Conservation (phyloP, 2,113 vertebrate species). For the Ceuthmochares aereus region DNA sequence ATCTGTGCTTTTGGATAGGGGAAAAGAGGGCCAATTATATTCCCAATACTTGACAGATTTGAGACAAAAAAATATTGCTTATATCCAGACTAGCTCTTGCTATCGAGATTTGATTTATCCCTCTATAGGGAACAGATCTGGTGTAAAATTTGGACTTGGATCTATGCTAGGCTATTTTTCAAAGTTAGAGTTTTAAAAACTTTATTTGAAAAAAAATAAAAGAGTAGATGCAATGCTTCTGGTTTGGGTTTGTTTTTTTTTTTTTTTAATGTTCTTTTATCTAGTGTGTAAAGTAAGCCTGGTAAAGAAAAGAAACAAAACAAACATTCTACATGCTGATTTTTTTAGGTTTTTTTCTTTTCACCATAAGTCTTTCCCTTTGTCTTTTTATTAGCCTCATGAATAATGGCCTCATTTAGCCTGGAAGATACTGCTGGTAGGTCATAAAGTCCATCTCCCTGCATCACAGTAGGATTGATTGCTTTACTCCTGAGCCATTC, state of each 20-base stretch:
- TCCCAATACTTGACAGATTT: background rate
- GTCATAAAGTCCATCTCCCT: conserved; percentile 31
- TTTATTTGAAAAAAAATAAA: background rate
- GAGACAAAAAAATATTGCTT: background rate
- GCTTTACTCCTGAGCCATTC: conserved; percentile 29
- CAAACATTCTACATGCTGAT: background rate
- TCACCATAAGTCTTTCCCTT: background rate
- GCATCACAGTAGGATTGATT: conserved; percentile 40
- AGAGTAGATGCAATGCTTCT: background rate
- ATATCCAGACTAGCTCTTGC: background rate
- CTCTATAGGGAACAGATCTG: background rate
- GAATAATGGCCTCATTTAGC: conserved; percentile 51
- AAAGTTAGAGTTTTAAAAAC: background rate
- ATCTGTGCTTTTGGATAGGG: background rate
- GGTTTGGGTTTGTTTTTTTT: too few species aligned
- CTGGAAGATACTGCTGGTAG: conserved; percentile 30
- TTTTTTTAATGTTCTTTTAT: background rate
- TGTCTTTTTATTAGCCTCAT: conserved; percentile 58
- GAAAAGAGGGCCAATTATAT: background rate
- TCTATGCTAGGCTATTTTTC: background rate
- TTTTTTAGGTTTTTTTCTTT: background rate
- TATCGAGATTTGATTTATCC: background rate
- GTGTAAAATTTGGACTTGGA: background rate
- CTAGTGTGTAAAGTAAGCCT: background rate
- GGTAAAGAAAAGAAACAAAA: background rate